phyloP scores from a whole-genome alignment of 2,113 vertebrate species.

The Psittacara wagleri region DNA sequence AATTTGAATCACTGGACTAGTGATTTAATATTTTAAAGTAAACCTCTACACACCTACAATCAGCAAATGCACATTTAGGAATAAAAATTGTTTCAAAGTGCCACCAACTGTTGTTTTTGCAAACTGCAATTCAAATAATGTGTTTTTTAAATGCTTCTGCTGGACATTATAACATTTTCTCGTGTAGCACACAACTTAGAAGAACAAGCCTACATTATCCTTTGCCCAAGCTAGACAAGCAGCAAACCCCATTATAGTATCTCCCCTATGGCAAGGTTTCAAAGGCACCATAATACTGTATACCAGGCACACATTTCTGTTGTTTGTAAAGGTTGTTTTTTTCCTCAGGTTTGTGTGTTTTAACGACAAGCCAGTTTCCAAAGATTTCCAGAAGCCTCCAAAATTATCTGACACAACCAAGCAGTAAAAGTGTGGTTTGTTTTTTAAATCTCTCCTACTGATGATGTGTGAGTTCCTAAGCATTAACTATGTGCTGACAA shows the following conservation, averaged over 20 bases:
- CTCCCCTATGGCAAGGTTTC: neutral
- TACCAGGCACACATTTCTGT: neutral
- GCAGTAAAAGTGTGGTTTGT: neutral
- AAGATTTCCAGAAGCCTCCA: neutral
- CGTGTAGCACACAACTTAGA: neutral
- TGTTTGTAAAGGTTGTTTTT: neutral
- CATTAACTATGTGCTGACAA: neutral
- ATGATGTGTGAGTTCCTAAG: neutral
- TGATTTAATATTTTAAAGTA: slow-evolving; percentile 34
- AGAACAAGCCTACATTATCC: neutral
- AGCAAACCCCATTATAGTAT: neutral
- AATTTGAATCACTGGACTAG: neutral
- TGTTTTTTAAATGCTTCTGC: neutral
- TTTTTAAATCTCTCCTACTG: neutral
- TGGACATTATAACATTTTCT: neutral
- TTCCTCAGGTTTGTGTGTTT: neutral
- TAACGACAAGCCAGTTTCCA: neutral
- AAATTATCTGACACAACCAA: neutral
- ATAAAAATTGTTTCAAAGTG: slow-evolving; percentile 77
- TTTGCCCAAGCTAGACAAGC: neutral
- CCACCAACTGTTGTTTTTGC: slow-evolving; percentile 78
- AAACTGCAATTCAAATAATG: slow-evolving; percentile 72
- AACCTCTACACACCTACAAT: slow-evolving; percentile 32
- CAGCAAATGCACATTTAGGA: slow-evolving; percentile 30
- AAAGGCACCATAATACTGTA: neutral